A percentile compares a stretch with the other conserved stretches of the same genome.
These are phyloP conservation scores for Mobula hypostoma DNA, from an alignment of 2,113 vertebrate genomes.

Conservation along the genomic window DNA sequence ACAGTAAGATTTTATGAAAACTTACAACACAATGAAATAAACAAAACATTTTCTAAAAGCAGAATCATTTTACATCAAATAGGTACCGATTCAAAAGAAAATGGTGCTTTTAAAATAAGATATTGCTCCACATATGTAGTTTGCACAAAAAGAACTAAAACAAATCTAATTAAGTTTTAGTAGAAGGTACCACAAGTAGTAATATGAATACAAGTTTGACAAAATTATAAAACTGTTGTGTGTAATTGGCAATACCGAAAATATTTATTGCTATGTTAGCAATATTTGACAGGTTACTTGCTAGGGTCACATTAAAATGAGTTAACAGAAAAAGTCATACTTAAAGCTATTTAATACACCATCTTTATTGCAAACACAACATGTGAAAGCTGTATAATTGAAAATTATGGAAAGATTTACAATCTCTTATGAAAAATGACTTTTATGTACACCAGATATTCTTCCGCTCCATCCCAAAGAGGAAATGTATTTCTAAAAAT, in stretches of 20 bases:
- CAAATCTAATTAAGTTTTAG: conserved; percentile 60
- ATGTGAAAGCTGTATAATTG: conserved; percentile 48
- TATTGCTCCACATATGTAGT: conserved; percentile 44
- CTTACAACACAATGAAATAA: conserved; percentile 39
- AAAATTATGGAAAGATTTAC: conserved; percentile 80
- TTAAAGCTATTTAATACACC: conserved; percentile 35
- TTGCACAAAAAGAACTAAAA: conserved; percentile 53
- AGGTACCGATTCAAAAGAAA: conserved; percentile 69
- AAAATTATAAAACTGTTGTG: conserved; percentile 73
- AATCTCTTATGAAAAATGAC: conserved; percentile 67
- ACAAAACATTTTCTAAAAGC: conserved; percentile 59
- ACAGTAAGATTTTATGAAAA: conserved; percentile 39
- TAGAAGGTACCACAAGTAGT: conserved; percentile 72
- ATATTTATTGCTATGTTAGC: conserved; percentile 81
- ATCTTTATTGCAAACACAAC: conserved; percentile 38
- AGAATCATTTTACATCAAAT: conserved; percentile 71
- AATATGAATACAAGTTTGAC: conserved; percentile 72
- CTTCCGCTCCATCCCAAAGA: conserved; percentile 47
- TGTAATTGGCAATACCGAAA: conserved; percentile 77
- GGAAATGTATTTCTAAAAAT: conserved; percentile 57
- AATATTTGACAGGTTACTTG: conserved; percentile 59
- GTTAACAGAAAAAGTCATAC: conserved; percentile 61
- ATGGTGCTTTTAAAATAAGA: conserved; percentile 50
- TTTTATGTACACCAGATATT: conserved; percentile 43
- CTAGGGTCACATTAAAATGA: conserved; percentile 82